phyloP scores from a whole-genome alignment of 2,113 vertebrate genomes.

The Procapra przewalskii region DNA sequence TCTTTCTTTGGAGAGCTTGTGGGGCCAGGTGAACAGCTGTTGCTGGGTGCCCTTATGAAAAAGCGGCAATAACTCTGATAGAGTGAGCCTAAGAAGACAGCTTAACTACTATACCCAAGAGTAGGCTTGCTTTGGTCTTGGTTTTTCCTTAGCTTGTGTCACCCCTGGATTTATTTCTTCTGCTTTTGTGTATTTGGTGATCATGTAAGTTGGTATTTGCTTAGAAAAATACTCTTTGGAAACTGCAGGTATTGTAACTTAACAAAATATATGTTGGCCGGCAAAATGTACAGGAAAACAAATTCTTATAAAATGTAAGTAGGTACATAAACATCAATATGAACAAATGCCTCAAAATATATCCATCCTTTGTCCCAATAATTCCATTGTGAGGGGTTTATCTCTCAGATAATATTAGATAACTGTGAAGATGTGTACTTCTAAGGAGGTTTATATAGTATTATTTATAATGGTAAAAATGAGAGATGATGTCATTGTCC shows the following conservation, averaged over 20 bases:
- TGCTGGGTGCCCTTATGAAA: constrained; percentile 75
- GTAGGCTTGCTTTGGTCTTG: constrained; percentile 58
- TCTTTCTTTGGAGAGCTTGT: constrained; percentile 77
- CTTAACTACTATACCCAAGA: constrained; percentile 74
- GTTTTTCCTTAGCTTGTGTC: constrained; percentile 70
- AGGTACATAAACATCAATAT: not conserved
- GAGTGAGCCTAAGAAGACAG: constrained; percentile 78
- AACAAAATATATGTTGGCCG: not conserved
- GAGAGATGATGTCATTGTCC: not conserved
- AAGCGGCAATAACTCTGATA: constrained; percentile 78
- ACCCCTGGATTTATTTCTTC: constrained; percentile 70
- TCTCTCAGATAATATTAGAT: not conserved
- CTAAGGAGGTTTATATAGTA: not conserved
- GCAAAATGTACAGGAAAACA: not conserved
- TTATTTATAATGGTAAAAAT: not conserved
- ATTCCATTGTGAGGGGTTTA: not conserved
- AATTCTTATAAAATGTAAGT: not conserved
- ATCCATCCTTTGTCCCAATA: not conserved
- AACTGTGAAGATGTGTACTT: not conserved
- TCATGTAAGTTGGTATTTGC: not conserved
- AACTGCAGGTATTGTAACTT: not conserved
- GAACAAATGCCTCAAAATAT: not conserved
- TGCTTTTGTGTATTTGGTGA: constrained; percentile 39
- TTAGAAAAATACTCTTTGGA: constrained; percentile 6
- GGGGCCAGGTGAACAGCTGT: constrained; percentile 84